These are phyloP conservation scores for Enteromius viviparus DNA, from an alignment of 2,797 vertebrate genomes.

Conservation along the genomic window DNA sequence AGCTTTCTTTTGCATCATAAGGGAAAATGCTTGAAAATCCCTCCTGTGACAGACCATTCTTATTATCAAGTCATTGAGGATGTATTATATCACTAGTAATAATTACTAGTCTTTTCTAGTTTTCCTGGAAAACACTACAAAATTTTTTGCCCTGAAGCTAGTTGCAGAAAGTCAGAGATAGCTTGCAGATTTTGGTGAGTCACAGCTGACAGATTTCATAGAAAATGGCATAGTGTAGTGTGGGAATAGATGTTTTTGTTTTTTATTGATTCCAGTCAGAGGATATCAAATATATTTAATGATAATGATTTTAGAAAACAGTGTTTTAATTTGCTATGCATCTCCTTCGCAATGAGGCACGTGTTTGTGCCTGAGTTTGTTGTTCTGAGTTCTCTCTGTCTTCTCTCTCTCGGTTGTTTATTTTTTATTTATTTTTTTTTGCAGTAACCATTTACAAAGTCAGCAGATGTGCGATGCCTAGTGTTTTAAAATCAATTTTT, in stretches of 20 bases:
- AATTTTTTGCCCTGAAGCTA: neutral
- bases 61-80: neutral
- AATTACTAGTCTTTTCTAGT: neutral
- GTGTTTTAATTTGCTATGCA: neutral
- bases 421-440: neutral
- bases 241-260: neutral
- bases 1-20: neutral
- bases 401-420: neutral
- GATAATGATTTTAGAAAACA: neutral
- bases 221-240: conserved; percentile 6
- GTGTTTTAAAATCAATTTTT: neutral
- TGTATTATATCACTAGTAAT: neutral
- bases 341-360: neutral
- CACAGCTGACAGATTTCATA: conserved; percentile 11
- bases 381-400: neutral
- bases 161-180: neutral
- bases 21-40: conserved; percentile 4
- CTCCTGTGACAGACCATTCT: neutral
- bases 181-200: conserved; percentile 13
- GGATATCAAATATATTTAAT: neutral
- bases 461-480: neutral
- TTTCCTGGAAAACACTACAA: neutral
- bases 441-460: neutral
- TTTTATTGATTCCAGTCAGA: neutral
- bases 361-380: neutral